A percentile compares a stretch with the other conserved stretches of the same genome.
These are phyloP conservation scores for Siniperca chuatsi DNA, from an alignment of 2,113 vertebrate genomes.

Conservation along the genomic window DNA sequence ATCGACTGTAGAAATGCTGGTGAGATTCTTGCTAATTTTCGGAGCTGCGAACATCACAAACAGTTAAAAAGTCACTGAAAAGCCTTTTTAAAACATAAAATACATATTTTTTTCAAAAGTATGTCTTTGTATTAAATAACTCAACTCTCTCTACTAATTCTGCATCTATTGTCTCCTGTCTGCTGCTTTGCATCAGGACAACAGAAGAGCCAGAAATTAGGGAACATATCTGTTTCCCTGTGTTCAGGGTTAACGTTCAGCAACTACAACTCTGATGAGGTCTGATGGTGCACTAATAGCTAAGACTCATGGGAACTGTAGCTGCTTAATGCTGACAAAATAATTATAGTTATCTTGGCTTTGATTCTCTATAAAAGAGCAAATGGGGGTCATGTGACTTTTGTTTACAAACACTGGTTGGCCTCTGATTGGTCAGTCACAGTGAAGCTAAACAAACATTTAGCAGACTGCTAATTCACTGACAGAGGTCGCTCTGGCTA, in stretches of 20 bases:
- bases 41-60: no score
- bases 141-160: no score
- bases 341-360: not conserved
- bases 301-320: not conserved
- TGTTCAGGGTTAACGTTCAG: no score
- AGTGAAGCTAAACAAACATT: conserved; percentile 1
- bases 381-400: not conserved
- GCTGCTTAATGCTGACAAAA: not conserved
- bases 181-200: no score
- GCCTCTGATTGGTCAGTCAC: not conserved
- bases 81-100: no score
- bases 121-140: not conserved
- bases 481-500: not conserved
- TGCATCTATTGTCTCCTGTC: not conserved
- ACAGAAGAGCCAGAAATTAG: no score
- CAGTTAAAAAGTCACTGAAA: no score
- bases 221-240: no score
- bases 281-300: not conserved
- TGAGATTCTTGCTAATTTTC: no score
- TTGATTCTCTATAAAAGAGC: not conserved
- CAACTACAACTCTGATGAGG: not conserved
- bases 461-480: not conserved
- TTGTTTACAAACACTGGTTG: not conserved
- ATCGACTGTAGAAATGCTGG: no score
- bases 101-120: no score